Evolutionary conservation across 1,140 invertebrate genomes (phyloP), one percentile per base, ranked within the genome.

Genomic region (Sipha flava): DNA sequence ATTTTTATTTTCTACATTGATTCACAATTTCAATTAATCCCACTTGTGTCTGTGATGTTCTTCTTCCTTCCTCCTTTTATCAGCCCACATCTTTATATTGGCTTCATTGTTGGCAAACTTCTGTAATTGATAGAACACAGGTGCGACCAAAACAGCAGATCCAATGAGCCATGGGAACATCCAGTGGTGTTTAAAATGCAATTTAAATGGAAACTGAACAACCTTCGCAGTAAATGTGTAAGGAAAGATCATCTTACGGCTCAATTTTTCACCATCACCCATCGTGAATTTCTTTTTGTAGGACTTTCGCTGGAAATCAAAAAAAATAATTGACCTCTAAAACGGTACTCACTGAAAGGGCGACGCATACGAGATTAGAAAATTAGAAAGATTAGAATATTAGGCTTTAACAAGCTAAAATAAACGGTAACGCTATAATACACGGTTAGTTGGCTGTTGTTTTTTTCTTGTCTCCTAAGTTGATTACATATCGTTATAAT

Each of bases 141-240:
- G 93, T 16, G 89, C 9, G 73, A 87, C 87, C 14, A 90, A 23
- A 4, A 87, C 80, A 26, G 88, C 80, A 31, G 88, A 88, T 82
- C 90, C 83, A 23, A 89, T 81, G 85, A 90, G 93, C 83, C 90
- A 94, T 84, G 87, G 90, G 85, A 88, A 91, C 79, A 92, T 84
- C 91, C 92, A 93, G 81, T 90, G 88, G 45, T 93, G 90, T 47
- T 91, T 88, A 12, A 89, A 84, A 83, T 94, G 90, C 84, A 87
- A 88, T 84, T 90, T 91, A 10, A 86, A 87, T 3, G 94, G 94
- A 84, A 95, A 95, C 83, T 94, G 92, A 21, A 88, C 91, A 29
- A 94, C 83, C 85, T 94, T 94, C 6, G 93, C 92, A 18, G 89
- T 84, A 40, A 90, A 85, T 0, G 93, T 95, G 85, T 95, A 94